Base-by-base conservation (phyloP, 2,888 invertebrate genomes). In the Axea sp. region DNA sequence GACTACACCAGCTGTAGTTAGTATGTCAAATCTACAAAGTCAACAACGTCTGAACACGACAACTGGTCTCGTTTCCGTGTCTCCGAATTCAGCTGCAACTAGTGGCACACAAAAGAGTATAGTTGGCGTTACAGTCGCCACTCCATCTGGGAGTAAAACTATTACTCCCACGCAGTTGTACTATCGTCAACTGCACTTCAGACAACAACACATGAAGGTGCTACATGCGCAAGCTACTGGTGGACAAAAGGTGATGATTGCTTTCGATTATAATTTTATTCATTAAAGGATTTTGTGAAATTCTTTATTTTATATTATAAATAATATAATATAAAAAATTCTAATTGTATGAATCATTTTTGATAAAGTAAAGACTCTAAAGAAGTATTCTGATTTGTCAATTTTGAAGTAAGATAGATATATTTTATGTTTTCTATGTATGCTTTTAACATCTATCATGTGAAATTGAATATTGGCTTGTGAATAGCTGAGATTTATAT, bases 131-230 rank as follows among this genome's bases (percentile, higher is more conserved):
- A 89, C 89, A 26, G 87, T 90, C 67, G 88, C 89, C 2, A 88
- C 90, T 0, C 78, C 84, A 0, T 73, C 84, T 26, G 88, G 90
- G 57, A 89, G 88, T 31, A 90, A 91, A 81, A 88, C 89, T 2
- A 83, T 91, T 12, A 90, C 89, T 12, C 89, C 88, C 1, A 89
- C 90, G 0, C 92, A 91, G 76, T 78, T 91, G 55, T 89, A 92
- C 80, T 91, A 92, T 77, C 89, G 92, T n/a, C 93, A 71, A 81
- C 87, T 77, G 78, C 89, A 57, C 80, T 88, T 75, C 68, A 89
- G 77, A 83, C 90, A 76, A 81, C 78, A 78, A 7, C 77, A 86
- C 6, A 72, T 83, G 2, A 86, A 87, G 60, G 81, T 81, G 1
- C 26, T 86, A 2, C 86, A 87, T 8, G 82, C 83, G 0, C 86